phyloP scores from a whole-genome alignment of 1,140 invertebrate species.

The Mya arenaria region DNA sequence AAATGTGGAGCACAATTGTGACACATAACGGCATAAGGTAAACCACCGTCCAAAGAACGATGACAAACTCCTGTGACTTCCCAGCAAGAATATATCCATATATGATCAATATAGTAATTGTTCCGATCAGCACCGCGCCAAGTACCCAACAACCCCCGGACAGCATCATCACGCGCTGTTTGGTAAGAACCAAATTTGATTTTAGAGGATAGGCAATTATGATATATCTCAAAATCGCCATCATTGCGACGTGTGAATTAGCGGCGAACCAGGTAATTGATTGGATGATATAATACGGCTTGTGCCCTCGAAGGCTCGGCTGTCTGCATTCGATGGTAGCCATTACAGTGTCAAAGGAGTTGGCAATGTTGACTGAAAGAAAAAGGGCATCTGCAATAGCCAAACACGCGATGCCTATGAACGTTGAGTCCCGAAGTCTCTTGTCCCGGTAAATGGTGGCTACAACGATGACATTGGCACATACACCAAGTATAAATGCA shows the following conservation, averaged over 20 bases:
- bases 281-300: conserved; percentile 16
- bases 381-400: conserved; percentile 39
- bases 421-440: conserved; percentile 39
- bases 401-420: conserved; percentile 30
- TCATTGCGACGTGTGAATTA: conserved; percentile 42
- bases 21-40: conserved; percentile 42
- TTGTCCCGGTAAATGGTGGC: conserved; percentile 9
- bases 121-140: conserved; percentile 21
- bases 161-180: conserved; percentile 5
- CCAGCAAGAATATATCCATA: conserved; percentile 1
- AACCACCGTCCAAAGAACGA: conserved; percentile 33
- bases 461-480: conserved; percentile 38
- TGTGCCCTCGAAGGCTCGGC: background rate
- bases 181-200: background rate
- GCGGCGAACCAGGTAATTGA: conserved; percentile 47
- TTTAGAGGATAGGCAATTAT: conserved; percentile 28
- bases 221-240: conserved; percentile 35
- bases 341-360: conserved; percentile 28
- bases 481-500: conserved; percentile 22
- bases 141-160: conserved; percentile 21
- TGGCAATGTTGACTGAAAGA: background rate
- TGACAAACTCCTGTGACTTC: conserved; percentile 30
- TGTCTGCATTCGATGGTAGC: background rate
- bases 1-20: conserved; percentile 14
- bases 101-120: background rate